Evolutionary conservation across 2,888 invertebrate species (phyloP), one percentile per base, ranked within the genome.

Genomic region (Seira ritae): DNA sequence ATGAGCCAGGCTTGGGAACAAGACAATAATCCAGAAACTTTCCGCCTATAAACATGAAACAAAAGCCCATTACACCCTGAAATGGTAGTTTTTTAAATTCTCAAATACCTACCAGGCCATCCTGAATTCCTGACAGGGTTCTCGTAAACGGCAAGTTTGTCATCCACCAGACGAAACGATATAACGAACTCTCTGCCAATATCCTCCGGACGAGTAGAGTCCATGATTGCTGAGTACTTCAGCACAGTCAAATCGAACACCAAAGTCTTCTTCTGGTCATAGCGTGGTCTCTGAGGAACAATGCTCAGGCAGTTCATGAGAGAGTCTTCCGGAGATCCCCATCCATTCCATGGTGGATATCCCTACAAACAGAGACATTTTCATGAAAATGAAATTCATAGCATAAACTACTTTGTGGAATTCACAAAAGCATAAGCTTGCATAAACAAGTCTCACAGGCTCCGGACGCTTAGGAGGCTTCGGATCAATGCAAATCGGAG

Each of bases 151-250:
- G 93, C 92, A 89, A 96, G 93, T 84, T 93, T 94, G 74, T 96
- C 95, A 89, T 96, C 95, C 3, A 94, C 93, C 62, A 97, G 92
- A 80, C 93, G 93, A 91, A 96, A 97, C 1, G 94, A 93, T 50
- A 97, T 90, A 50, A 96, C 92, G 90, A 97, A 97, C 87, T 93
- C 92, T 37, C 97, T 93, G 1, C 93, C 93, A 76, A 85, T 86
- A 90, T 97, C 96, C 90, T 96, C 96, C 0, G 95, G 95, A 89
- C 95, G 94, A 3, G 95, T 93, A 85, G 94, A 94, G 88, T 96
- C 95, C 92, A 97, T 92, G 82, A 93, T 92, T 90, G 95, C 95
- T 73, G 94, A 93, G 90, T 96, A 97, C 60, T 96, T 93, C 0
- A 96, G 92, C 72, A 93, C 92, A 89, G 94, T 94, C 88, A 92